Evolutionary conservation across 2,888 invertebrate species (phyloP), one percentile per base, ranked within the genome.

Genomic region (Tridacna crocea): DNA sequence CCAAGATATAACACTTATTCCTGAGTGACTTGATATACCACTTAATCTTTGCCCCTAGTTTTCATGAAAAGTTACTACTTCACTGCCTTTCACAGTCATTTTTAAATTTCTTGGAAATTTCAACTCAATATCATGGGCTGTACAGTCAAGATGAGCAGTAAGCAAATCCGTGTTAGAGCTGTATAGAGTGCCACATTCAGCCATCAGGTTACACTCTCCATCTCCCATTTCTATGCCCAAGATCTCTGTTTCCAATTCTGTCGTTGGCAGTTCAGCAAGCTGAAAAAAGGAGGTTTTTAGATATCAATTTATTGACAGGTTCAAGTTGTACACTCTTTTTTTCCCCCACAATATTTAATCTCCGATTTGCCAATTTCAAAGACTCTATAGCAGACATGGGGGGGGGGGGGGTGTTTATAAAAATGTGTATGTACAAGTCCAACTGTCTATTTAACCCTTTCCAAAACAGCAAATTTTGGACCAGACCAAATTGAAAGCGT

Each of bases 1-100:
- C n/a, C n/a, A n/a, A n/a, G n/a, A n/a, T n/a, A n/a, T n/a, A n/a
- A n/a, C n/a, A n/a, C n/a, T n/a, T n/a, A n/a, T n/a, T n/a, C n/a
- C n/a, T n/a, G n/a, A n/a, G 73, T 70, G 63, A 61, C 24, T 68
- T 72, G 27, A n/a, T n/a, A 82, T 22, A 36, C 36, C 36, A 36
- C 36, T 36, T n/a, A 36, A 36, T 36, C 8, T 36, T 36, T 36
- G 8, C 36, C 36, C 36, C 36, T 36, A 36, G 36, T 36, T 61
- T 61, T 61, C n/a, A n/a, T n/a, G n/a, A n/a, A n/a, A n/a, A n/a
- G n/a, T n/a, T n/a, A n/a, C n/a, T n/a, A n/a, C n/a, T n/a, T n/a
- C 61, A 61, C 24, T 55, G 17, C 55, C 55, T 55, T 55, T 55
- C n/a, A 55, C 55, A 19, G 17, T 55, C n/a, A 55, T 55, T 61